Percentiles rank a stretch among this genome's conserved stretches.
These are phyloP conservation scores for Anthrax anthrax DNA, from an alignment of 2,888 invertebrate species.

Conservation along the genomic window DNA sequence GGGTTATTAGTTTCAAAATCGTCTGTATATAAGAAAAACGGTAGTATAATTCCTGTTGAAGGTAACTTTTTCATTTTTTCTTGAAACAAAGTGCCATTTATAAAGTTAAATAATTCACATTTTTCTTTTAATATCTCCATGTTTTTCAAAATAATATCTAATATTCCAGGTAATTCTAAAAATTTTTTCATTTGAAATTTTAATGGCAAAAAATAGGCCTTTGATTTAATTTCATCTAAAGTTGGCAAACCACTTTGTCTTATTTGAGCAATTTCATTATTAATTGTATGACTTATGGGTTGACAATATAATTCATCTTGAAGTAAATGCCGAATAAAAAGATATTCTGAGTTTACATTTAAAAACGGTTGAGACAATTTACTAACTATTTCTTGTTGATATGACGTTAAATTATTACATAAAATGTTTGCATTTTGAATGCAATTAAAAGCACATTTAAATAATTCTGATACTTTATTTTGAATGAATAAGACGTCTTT, in stretches of 20 bases:
- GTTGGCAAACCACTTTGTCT: background rate
- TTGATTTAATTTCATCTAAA: background rate
- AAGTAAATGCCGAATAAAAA: background rate
- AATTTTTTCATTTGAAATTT: conserved; percentile 1
- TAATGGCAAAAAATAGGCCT: background rate
- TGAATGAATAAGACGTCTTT: background rate
- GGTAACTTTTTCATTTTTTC: too few relatives aligned
- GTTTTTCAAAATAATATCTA: background rate
- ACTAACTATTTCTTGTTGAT: too few relatives aligned
- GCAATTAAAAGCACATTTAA: background rate
- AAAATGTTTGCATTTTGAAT: background rate
- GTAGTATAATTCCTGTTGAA: too few relatives aligned
- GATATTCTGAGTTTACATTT: background rate
- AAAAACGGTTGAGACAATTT: background rate
- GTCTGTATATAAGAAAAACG: too few relatives aligned
- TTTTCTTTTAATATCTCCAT: background rate
- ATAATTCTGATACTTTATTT: background rate
- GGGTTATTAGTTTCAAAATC: background rate
- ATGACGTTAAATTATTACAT: background rate
- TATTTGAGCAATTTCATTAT: background rate
- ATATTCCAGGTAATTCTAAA: background rate
- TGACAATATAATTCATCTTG: background rate
- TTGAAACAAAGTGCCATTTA: background rate
- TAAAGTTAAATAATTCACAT: background rate
- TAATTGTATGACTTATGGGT: background rate